Evolutionary conservation across 2,888 invertebrate species (phyloP).

Genomic region (Therioaphis trifolii): DNA sequence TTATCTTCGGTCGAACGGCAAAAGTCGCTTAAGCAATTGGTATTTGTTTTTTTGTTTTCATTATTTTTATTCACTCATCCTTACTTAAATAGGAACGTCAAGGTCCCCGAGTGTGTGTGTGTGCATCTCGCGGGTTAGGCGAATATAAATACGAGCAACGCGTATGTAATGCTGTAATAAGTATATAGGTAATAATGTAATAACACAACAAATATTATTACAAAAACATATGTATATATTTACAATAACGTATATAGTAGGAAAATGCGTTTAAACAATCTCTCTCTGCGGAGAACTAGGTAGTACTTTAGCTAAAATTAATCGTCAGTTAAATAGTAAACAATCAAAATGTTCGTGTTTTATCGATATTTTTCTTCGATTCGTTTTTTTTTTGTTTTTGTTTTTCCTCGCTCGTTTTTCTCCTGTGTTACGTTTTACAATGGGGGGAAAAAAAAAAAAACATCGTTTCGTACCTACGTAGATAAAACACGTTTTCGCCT

Average conservation of each 20-base stretch:
- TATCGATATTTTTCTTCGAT: neutral
- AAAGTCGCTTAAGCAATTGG: slow-evolving; percentile 19
- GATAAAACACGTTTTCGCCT: too few relatives aligned
- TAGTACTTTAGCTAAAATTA: slow-evolving; percentile 47
- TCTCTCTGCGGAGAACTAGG: slow-evolving; percentile 1
- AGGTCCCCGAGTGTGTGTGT: slow-evolving; percentile 17
- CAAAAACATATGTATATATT: slow-evolving; percentile 38
- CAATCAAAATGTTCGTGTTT: neutral
- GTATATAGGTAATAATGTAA: neutral
- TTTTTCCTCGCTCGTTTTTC: too few relatives aligned
- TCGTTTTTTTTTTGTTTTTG: too few relatives aligned
- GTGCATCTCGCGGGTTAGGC: neutral
- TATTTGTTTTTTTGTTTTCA: slow-evolving; percentile 16
- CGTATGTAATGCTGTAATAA: neutral
- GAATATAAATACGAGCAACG: neutral
- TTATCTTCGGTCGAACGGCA: slow-evolving; percentile 28
- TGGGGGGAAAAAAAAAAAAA: too few relatives aligned
- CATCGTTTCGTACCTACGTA: too few relatives aligned
- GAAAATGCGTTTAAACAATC: slow-evolving; percentile 17
- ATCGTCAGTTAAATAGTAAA: slow-evolving; percentile 17
- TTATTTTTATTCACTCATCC: slow-evolving; percentile 11
- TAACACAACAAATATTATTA: slow-evolving; percentile 48
- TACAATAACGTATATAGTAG: slow-evolving; percentile 33
- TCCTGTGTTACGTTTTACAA: too few relatives aligned
- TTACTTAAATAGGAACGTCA: slow-evolving; percentile 35